Evolutionary conservation across 2,888 invertebrate genomes (phyloP).

Genomic region (Griposia aprilina): DNA sequence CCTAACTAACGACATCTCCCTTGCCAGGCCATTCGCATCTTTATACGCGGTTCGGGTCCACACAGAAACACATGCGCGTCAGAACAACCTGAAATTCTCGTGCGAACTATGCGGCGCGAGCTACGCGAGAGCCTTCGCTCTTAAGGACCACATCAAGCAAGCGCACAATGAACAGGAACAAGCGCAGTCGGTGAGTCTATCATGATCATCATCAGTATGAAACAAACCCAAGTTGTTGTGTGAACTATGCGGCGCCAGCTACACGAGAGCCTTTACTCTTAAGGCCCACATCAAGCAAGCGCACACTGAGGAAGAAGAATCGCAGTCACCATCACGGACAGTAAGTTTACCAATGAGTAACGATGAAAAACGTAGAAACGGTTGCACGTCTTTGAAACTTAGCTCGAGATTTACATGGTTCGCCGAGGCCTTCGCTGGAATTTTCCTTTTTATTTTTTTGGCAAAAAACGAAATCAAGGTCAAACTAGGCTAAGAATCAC

Average conservation of each 20-base stretch:
- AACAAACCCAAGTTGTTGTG: conserved; percentile 92
- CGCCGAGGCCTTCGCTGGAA: too few relatives aligned
- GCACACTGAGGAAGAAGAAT: conserved; percentile 81
- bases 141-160: conserved; percentile 93
- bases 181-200: conserved; percentile 9
- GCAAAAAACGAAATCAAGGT: too few relatives aligned
- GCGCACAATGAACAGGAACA: conserved; percentile 86
- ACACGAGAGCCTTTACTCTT: conserved; percentile 94
- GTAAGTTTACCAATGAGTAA: conserved; percentile 25
- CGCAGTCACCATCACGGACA: neutral
- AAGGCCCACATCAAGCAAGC: conserved; percentile 93
- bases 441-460: neutral
- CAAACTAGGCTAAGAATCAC: too few relatives aligned
- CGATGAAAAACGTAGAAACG: neutral
- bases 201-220: conserved; percentile 79
- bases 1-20: neutral
- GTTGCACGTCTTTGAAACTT: neutral
- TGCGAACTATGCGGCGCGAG: conserved; percentile 94
- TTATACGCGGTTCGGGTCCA: conserved; percentile 94
- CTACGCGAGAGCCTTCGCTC: conserved; percentile 94
- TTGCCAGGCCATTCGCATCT: conserved; percentile 93
- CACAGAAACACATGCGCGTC: conserved; percentile 93
- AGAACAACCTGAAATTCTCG: conserved; percentile 90
- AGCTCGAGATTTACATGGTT: neutral
- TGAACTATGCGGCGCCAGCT: conserved; percentile 93